These are phyloP conservation scores for Rotaria magnacalcarata DNA, from an alignment of 2,888 invertebrate genomes.

Conservation along the genomic window DNA sequence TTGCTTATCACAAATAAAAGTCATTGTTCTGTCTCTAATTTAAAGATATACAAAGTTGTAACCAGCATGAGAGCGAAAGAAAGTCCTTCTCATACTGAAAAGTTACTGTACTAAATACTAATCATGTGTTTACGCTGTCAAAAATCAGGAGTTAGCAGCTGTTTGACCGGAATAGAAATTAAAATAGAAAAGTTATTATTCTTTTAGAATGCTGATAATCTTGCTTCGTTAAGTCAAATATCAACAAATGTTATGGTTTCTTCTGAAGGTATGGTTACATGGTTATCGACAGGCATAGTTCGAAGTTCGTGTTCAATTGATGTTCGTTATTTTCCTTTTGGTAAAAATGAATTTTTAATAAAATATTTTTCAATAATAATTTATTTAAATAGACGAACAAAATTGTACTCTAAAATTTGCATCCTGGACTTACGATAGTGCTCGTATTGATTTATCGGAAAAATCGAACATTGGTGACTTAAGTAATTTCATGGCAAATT, in stretches of 20 bases:
- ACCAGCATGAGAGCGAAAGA: too few species aligned
- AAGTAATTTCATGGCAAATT: constrained; percentile 43
- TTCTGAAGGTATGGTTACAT: constrained; percentile 63
- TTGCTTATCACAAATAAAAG: too few species aligned
- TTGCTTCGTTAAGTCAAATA: constrained; percentile 56
- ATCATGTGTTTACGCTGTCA: too few species aligned
- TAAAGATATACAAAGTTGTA: too few species aligned
- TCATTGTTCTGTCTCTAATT: too few species aligned
- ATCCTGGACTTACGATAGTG: constrained; percentile 45
- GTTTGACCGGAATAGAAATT: too few species aligned
- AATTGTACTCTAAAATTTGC: constrained; percentile 34
- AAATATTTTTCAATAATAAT: neutral
- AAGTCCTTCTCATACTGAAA: too few species aligned
- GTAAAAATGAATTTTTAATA: constrained; percentile 49
- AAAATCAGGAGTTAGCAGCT: too few species aligned
- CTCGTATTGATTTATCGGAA: constrained; percentile 40
- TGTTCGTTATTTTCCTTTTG: constrained; percentile 64
- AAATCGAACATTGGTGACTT: constrained; percentile 40
- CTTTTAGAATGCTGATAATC: constrained; percentile 55
- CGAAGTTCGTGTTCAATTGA: constrained; percentile 63
- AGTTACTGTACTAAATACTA: too few species aligned
- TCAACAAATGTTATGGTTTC: constrained; percentile 64
- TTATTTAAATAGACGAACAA: constrained; percentile 28
- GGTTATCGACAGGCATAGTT: constrained; percentile 64
- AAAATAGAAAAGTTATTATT: neutral